Percentiles rank a stretch among this genome's conserved stretches.
These are phyloP conservation scores for Anthopleura sola DNA, from an alignment of 64 coral and sea anemone species.

Conservation along the genomic window DNA sequence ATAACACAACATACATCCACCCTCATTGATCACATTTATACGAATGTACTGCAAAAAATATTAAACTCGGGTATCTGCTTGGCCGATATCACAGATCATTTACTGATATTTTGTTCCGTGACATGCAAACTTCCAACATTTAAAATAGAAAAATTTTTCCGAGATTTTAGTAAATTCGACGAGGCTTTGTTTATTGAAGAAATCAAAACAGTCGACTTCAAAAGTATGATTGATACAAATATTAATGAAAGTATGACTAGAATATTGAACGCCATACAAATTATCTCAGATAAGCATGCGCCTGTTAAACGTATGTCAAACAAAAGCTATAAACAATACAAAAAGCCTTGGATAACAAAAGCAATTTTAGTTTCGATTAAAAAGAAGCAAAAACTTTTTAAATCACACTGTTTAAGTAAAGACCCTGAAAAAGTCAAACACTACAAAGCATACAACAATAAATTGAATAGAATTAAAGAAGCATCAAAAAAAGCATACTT, in stretches of 20 bases:
- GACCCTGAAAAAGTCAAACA: constrained; percentile 37
- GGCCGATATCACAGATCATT: constrained; percentile 60
- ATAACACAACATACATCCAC: constrained; percentile 46
- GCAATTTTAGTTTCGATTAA: constrained; percentile 36
- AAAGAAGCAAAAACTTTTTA: constrained; percentile 53
- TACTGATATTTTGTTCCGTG: constrained; percentile 43
- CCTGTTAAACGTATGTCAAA: constrained; percentile 17
- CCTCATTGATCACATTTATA: constrained; percentile 65
- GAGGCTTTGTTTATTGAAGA: constrained; percentile 30
- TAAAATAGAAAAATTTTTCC: constrained; percentile 23
- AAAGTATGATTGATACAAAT: not conserved
- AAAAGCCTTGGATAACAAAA: constrained; percentile 49
- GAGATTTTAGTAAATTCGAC: constrained; percentile 50
- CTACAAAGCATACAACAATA: constrained; percentile 55
- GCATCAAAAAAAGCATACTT: constrained; percentile 48
- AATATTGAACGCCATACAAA: not conserved
- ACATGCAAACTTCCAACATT: constrained; percentile 17
- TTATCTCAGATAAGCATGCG: constrained; percentile 38
- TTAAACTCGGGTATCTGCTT: constrained; percentile 53
- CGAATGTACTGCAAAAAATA: constrained; percentile 51
- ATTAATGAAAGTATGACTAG: constrained; percentile 39
- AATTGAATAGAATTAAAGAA: constrained; percentile 48
- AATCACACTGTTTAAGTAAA: constrained; percentile 40
- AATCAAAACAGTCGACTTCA: constrained; percentile 32
- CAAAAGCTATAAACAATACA: constrained; percentile 1